Base-by-base conservation (phyloP, 2,113 vertebrate species). In the Triplophysa siluroides region DNA sequence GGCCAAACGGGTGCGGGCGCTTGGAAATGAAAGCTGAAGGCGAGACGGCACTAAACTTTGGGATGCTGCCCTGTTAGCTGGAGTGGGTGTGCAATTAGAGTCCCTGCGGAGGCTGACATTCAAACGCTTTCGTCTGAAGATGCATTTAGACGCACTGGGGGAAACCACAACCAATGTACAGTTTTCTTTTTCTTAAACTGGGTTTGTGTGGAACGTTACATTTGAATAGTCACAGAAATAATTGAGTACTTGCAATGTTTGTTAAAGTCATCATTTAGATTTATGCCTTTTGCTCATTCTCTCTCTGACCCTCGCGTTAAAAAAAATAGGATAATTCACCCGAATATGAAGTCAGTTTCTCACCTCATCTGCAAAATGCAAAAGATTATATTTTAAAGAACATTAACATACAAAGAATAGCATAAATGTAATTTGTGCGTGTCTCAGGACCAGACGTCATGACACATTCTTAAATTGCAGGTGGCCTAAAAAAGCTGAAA, bases 51-150 rank as follows among this genome's bases (percentile, higher is more conserved):
- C 69, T 81, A 78, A 81, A 78, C 70, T 81, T 75, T 76, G 69
- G 69, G 41, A 21, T 56, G 61, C 64, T 33, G 60, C 29, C 18
- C n/a, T 56, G 43, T 65, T 76, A 71, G 65, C 64, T 12, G 60
- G 71, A 56, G 76, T 81, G 64, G 58, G 18, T 29, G 67, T 65
- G 77, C 83, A 81, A 84, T 84, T 84, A 84, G 70, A 81, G 78
- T 64, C 69, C 58, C 62, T 16, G 62, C 74, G 50, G 65, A 78
- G 69, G 60, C 64, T 72, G 67, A 33, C 79, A 65, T 78, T 77
- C 64, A 81, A 26, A 62, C 72, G 9, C 29, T 38, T 47, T 38
- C 1, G 21, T 75, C 18, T 24, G 11, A 38, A 72, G 50, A 72
- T 33, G 29, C 56, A 75, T 52, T 72, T 21, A 56, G 50, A 72